Conservation (phyloP, 2,797 vertebrate genomes). For the Malacoctenus gilli region DNA sequence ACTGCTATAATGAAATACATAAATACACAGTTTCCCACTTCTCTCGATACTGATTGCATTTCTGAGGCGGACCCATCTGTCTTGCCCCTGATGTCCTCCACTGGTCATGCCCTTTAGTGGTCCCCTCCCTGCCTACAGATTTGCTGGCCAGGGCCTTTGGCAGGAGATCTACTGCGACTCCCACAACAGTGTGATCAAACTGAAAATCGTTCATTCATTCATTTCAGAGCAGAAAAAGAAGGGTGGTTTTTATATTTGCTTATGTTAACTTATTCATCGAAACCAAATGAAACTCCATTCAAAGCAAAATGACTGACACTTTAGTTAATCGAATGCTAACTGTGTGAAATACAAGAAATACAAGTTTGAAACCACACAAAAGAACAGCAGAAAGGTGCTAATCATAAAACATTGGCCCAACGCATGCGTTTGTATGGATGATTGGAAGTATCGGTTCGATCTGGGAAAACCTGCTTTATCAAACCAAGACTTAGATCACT, state of each 20-base stretch:
- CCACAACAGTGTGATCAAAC: neutral
- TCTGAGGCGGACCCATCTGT: neutral
- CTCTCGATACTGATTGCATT: neutral
- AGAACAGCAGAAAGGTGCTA: too few species aligned
- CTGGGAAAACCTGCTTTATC: too few species aligned
- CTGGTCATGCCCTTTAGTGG: neutral
- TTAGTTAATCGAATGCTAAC: too few species aligned
- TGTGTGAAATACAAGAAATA: too few species aligned
- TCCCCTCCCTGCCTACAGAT: neutral
- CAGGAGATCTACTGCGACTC: neutral
- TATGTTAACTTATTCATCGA: slow-evolving; percentile 1
- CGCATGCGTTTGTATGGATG: too few species aligned
- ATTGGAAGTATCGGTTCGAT: too few species aligned
- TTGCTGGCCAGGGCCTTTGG: neutral
- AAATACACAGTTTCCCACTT: neutral
- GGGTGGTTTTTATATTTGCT: slow-evolving; percentile 3
- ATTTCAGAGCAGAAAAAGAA: slow-evolving; percentile 8
- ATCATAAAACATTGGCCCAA: too few species aligned
- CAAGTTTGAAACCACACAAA: too few species aligned
- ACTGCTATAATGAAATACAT: neutral
- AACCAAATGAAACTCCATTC: neutral
- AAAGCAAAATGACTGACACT: too few species aligned
- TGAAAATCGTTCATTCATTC: neutral
- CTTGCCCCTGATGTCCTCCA: neutral
- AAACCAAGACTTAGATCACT: too few species aligned